Percentiles rank a stretch among this genome's conserved stretches.
phyloP scores from a whole-genome alignment of 2,113 vertebrate species.

The Amblyornis subalaris region DNA sequence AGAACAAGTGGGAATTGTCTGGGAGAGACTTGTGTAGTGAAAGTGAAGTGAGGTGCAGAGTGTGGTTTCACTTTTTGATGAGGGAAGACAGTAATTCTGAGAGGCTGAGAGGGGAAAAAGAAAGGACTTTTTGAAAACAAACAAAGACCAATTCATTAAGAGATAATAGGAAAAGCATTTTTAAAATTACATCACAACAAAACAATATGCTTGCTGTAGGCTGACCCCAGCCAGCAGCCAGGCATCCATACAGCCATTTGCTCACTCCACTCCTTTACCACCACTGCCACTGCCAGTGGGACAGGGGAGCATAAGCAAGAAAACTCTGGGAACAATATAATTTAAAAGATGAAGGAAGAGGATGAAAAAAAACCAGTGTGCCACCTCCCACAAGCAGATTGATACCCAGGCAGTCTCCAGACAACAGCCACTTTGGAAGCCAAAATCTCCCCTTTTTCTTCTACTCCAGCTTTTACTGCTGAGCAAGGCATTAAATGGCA shows the following conservation, averaged over 20 bases:
- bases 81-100: background rate
- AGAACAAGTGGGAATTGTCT: background rate
- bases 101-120: background rate
- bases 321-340: background rate
- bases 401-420: background rate
- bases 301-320: background rate
- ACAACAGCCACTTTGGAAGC: background rate
- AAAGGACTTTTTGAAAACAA: background rate
- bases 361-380: background rate
- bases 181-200: background rate
- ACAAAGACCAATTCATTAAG: background rate
- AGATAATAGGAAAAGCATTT: background rate
- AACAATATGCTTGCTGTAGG: background rate
- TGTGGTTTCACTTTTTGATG: background rate
- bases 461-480: background rate
- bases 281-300: background rate
- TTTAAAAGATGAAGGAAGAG: background rate
- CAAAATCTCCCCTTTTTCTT: background rate
- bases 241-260: background rate
- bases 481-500: background rate
- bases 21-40: background rate
- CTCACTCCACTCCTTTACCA: background rate
- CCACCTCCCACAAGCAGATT: background rate
- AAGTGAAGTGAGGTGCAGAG: background rate
- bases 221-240: background rate